A percentile compares a stretch with the other conserved stretches of the same genome.
These are phyloP conservation scores for Semibalanus balanoides DNA, from an alignment of 1,140 invertebrate genomes.

Conservation along the genomic window DNA sequence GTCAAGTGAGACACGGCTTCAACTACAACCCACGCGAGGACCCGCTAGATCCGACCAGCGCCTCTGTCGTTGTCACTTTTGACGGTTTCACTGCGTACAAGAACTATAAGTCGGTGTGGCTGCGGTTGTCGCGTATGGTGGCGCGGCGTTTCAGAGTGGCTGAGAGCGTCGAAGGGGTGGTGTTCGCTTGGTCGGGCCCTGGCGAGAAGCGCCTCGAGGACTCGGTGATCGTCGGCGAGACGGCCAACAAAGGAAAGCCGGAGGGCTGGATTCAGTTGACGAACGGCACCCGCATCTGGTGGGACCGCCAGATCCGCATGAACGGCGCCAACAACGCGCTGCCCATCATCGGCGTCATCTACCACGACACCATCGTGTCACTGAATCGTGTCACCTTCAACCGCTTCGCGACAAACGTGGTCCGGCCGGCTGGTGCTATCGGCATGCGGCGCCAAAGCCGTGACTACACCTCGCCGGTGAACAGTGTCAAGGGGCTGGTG, in stretches of 20 bases:
- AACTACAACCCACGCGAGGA: background rate
- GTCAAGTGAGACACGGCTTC: background rate
- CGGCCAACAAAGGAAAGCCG: background rate
- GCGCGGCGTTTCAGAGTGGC: background rate
- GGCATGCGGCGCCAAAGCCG: background rate
- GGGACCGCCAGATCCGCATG: conserved; percentile 4
- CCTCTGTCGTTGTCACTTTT: background rate
- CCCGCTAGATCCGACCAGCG: background rate
- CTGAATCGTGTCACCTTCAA: background rate
- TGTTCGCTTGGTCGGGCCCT: background rate
- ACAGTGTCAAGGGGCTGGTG: background rate
- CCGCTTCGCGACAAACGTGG: background rate
- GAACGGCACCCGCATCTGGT: background rate
- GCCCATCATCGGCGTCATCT: conserved; percentile 2
- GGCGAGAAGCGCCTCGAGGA: background rate
- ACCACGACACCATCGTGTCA: background rate
- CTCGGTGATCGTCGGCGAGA: background rate
- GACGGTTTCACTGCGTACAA: background rate
- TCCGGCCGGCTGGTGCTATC: background rate
- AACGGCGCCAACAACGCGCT: background rate
- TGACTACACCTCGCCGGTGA: background rate
- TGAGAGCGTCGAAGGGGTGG: background rate
- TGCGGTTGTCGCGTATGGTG: background rate
- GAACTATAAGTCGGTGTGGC: conserved; percentile 3
- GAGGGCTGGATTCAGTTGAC: background rate